A percentile compares a stretch with the other conserved stretches of the same genome.
Conservation (phyloP, 1,140 invertebrate species). For the Panulirus ornatus region DNA sequence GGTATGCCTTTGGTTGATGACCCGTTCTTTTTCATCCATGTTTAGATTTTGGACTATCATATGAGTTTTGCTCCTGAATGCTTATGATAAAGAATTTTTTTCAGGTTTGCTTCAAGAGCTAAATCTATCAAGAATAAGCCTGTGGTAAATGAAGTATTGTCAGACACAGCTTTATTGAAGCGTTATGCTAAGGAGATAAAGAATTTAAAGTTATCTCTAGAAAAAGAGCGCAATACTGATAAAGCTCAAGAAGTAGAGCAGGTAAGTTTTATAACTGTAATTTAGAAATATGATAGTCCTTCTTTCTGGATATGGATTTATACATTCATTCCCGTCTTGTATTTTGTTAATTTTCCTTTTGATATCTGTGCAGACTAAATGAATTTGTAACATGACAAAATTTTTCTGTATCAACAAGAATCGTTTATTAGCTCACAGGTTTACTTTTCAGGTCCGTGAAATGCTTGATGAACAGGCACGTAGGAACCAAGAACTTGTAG, state of each 20-base stretch:
- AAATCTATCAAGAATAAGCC: constrained; percentile 81
- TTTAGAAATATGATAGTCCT: too few relatives aligned
- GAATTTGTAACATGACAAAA: too few relatives aligned
- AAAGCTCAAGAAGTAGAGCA: constrained; percentile 72
- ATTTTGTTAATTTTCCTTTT: too few relatives aligned
- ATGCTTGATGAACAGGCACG: constrained; percentile 64
- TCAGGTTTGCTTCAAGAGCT: constrained; percentile 78
- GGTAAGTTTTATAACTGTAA: constrained; percentile 33
- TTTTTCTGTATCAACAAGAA: too few relatives aligned
- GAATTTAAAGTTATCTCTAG: constrained; percentile 79
- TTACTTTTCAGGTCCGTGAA: constrained; percentile 68
- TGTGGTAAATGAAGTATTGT: constrained; percentile 84
- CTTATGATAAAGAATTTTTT: neutral
- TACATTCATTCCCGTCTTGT: too few relatives aligned
- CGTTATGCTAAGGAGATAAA: constrained; percentile 80
- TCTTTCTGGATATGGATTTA: too few relatives aligned
- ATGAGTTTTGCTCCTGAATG: neutral
- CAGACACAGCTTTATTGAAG: constrained; percentile 84
- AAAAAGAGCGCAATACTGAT: constrained; percentile 74
- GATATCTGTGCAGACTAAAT: too few relatives aligned
- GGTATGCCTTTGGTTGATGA: constrained; percentile 71
- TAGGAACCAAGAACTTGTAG: constrained; percentile 60
- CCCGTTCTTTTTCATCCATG: constrained; percentile 20
- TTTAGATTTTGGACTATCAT: neutral
- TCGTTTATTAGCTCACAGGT: too few relatives aligned